Evolutionary conservation across 2,113 vertebrate genomes (phyloP), one percentile per base, ranked within the genome.

Genomic region (Phodopus roborovskii): DNA sequence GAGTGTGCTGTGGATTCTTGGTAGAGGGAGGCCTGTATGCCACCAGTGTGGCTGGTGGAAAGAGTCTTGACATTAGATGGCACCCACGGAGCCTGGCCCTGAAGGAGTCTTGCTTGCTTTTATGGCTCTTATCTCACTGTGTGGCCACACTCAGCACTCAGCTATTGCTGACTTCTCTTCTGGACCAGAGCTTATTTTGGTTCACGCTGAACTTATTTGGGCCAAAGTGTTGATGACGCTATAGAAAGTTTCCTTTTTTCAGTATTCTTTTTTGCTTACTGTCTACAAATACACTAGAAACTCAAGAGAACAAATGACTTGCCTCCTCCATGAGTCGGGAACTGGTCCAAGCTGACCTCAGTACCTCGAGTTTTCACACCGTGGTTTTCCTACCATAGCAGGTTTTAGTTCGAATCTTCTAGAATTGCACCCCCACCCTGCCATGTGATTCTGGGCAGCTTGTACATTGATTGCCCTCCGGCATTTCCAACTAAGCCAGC

Each of bases 241-340:
- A 24, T 56, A 74, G 93, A 75, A 90, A 86, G 81, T 87, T 94
- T 73, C 58, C 71, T 82, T 92, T 94, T 95, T 90, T 62, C 96
- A 91, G 74, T 62, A 58, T 90, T 91, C 30, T 45, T 39, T 90
- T 83, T 81, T 85, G 71, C 66, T 73, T 79, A 56, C 85, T 74
- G 42, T 71, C 62, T 87, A 28, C 60, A 89, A 70, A 93, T 60
- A 20, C 28, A 53, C 53, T 64, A 60, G 78, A 68, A 62, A 53
- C 50, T 7, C 45, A 68, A 70, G 56, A 50, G 73, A 58, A 85
- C 70, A 45, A 68, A 42, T 20, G 77, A 75, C 74, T 81, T 66
- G 33, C 33, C 75, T 36, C 58, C 19, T 78, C 39, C 5, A 5
- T 9, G 77, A 83, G 60, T 42, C 7, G 11, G 50, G 73, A 26